A percentile compares a stretch with the other conserved stretches of the same genome.
These are phyloP conservation scores for Catharus minimus DNA, from an alignment of 2,113 vertebrate genomes.

Conservation along the genomic window DNA sequence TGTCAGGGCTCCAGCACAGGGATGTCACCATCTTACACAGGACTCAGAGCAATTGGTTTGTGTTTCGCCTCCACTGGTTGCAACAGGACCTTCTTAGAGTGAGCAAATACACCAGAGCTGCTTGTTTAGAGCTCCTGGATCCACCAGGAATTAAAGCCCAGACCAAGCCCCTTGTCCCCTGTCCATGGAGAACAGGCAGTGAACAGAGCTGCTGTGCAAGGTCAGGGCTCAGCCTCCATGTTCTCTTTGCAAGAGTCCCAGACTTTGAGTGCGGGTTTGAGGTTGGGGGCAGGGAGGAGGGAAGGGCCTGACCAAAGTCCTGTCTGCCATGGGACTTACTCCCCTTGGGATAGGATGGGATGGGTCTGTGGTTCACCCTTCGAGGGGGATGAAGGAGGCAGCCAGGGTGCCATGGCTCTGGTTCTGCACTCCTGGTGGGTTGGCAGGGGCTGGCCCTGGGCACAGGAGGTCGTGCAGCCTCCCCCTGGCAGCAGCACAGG, in stretches of 20 bases:
- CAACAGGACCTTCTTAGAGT: background rate
- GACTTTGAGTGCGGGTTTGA: background rate
- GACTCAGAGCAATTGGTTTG: background rate
- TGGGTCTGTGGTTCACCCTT: background rate
- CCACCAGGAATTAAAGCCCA: background rate
- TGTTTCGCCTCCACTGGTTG: background rate
- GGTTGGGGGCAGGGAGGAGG: background rate
- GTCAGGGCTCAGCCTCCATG: fast-evolving
- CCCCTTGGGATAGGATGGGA: background rate
- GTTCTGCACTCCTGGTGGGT: fast-evolving
- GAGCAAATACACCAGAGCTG: background rate
- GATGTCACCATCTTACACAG: background rate
- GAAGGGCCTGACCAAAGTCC: background rate
- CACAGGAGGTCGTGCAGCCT: background rate
- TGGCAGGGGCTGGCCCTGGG: background rate
- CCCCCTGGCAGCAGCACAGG: background rate
- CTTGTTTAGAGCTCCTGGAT: background rate
- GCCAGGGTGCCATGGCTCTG: background rate
- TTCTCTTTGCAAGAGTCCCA: background rate
- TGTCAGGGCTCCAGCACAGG: background rate
- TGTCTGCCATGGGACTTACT: background rate
- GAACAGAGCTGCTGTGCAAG: background rate
- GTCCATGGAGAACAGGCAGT: background rate
- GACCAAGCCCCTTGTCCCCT: background rate
- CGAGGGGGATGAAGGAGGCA: background rate